Evolutionary conservation across 2,113 vertebrate genomes (phyloP), one percentile per base, ranked within the genome.

Genomic region (Nanger granti): DNA sequence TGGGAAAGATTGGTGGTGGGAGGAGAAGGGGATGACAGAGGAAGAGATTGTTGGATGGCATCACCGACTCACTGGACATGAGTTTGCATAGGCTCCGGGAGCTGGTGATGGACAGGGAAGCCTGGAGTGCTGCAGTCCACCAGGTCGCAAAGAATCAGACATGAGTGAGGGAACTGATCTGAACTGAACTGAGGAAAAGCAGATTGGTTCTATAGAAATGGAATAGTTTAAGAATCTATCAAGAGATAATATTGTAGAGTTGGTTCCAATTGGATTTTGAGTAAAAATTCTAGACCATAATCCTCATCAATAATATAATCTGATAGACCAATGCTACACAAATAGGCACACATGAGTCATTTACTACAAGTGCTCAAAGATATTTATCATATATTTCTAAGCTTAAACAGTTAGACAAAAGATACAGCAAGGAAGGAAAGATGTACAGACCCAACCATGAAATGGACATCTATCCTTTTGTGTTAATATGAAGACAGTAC

Each of bases 101-200:
- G 9, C 10, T 73, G n/a, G 10, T 73, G n/a, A 73, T 73, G n/a
- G 20, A 73, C n/a, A 73, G n/a, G 66, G 69, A 73, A 73, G 20
- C n/a, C n/a, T 24, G 9, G n/a, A 3, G 5, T 73, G n/a, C n/a
- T 24, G 4, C 2, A 73, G n/a, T 73, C 69, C 9, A 73, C 5
- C 0, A 1, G 9, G n/a, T 37, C 0, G 0, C 69, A 73, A 24
- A 73, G 69, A 37, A 37, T 37, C 20, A 22, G n/a, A 73, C 69
- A 24, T 37, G n/a, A 37, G 18, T 11, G 9, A 73, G 4, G 6
- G 18, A 73, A 24, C 20, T 37, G 31, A 66, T 34, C 34, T 73
- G 20, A 73, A 73, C 18, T 73, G n/a, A 73, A 73, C 69, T 73
- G 69, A 73, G 20, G 4, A 37, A 37, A 37, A 73, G n/a, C n/a